Percentiles rank a stretch among this genome's conserved stretches.
phyloP scores from a whole-genome alignment of 1,140 invertebrate genomes.

The Penaeus vannamei region DNA sequence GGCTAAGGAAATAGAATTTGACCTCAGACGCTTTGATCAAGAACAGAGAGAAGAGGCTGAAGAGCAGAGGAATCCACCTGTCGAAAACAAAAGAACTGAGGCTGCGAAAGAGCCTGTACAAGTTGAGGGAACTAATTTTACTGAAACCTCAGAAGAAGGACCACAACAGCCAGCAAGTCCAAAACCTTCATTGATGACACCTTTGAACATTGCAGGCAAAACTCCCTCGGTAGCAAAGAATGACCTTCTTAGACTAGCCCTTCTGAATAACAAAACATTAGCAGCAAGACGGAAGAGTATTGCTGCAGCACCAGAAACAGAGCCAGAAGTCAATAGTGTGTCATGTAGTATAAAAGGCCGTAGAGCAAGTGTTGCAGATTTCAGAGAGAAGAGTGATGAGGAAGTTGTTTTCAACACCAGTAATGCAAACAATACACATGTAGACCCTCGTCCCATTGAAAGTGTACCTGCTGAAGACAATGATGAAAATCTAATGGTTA shows the following conservation, averaged over 20 bases:
- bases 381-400: constrained; percentile 1
- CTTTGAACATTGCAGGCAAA: background rate
- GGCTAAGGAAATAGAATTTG: constrained; percentile 74
- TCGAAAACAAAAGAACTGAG: background rate
- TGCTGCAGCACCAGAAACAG: background rate
- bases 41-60: constrained; percentile 60
- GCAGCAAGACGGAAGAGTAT: constrained; percentile 30
- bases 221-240: background rate
- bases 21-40: constrained; percentile 72
- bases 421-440: too few species aligned
- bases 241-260: constrained; percentile 14
- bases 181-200: too few species aligned
- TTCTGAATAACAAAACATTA: constrained; percentile 9
- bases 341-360: background rate
- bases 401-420: too few species aligned
- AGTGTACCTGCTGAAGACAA: background rate
- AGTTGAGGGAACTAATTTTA: background rate
- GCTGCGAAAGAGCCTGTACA: background rate
- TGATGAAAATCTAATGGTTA: constrained; percentile 10
- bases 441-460: too few species aligned
- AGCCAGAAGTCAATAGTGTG: background rate
- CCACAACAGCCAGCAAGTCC: too few species aligned
- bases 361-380: constrained; percentile 42
- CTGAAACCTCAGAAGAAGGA: background rate
- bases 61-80: background rate